Base-by-base conservation (phyloP, 2,797 vertebrate species). In the Rhincodon typus region DNA sequence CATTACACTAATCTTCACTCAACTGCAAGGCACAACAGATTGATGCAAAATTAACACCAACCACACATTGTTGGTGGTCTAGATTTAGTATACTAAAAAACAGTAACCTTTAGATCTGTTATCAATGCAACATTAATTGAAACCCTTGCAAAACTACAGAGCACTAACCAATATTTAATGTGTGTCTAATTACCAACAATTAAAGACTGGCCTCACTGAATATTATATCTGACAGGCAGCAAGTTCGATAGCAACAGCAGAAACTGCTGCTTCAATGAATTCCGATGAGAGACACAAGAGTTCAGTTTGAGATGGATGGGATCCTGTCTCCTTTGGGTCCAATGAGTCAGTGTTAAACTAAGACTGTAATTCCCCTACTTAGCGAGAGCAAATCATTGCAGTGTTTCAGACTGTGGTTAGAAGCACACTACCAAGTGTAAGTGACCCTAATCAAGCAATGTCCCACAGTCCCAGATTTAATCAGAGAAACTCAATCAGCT, bases 11-110 rank as follows among this genome's bases (percentile, higher is more conserved):
- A 91, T 62, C 88, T 91, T 91, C 62, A 66, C 53, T 30, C 53
- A 66, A 66, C 27, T 66, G 53, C 34, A 66, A 91, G 88, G 88
- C 50, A 66, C 88, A 91, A 57, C 88, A 91, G 88, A 91, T 91
- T 91, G 88, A 91, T 10, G 3, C 4, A 19, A 53, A 91, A 91
- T 91, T 91, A 91, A 66, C 30, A 91, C 53, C 15, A 66, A 30
- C 23, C 53, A 19, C 57, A 66, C 53, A n/a, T 21, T 66, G 88
- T 34, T n/a, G 53, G 62, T 91, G 88, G 88, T 57, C 88, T n/a
- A 66, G 27, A 66, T n/a, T 57, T n/a, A 62, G 5, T 30, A 1
- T 8, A 34, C 57, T 57, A 34, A 66, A 91, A 88, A 77, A 84
- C 23, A 84, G 23, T 84, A 84, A 84, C 38, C 38, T 46, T 84